Conservation (phyloP, 2,888 invertebrate species). For the Automeris io region DNA sequence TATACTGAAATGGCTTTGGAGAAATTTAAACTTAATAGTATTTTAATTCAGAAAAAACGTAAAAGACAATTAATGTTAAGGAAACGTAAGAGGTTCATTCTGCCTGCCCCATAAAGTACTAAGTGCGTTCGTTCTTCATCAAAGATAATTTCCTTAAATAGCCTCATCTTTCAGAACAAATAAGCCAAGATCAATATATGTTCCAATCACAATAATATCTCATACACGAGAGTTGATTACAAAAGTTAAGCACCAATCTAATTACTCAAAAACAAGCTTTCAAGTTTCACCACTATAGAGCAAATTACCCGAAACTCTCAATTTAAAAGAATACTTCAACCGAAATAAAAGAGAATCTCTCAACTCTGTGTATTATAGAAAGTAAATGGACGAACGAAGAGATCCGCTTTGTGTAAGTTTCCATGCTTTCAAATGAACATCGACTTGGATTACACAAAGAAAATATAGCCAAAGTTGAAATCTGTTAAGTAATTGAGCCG, state of each 20-base stretch:
- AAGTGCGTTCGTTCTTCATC: no score
- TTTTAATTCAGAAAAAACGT: no score
- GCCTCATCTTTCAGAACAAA: no score
- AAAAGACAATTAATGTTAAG: no score
- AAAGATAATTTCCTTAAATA: no score
- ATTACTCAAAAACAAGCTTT: slow-evolving; percentile 1
- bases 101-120: no score
- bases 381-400: slow-evolving; percentile 14
- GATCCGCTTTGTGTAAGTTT: slow-evolving; percentile 29
- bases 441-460: slow-evolving; percentile 22
- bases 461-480: slow-evolving; percentile 23
- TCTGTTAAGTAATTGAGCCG: slow-evolving; percentile 32
- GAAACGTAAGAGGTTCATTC: no score
- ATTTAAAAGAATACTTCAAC: slow-evolving; percentile 5
- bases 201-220: background rate
- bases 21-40: no score
- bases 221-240: background rate
- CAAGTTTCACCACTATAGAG: background rate
- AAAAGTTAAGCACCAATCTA: background rate
- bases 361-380: slow-evolving; percentile 16
- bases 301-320: slow-evolving; percentile 4
- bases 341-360: slow-evolving; percentile 15
- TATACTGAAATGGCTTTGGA: no score
- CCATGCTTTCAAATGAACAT: slow-evolving; percentile 26
- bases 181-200: no score